These are phyloP conservation scores for Caenorhabditis sp. DNA, from an alignment of 2,888 invertebrate species.

Conservation along the genomic window DNA sequence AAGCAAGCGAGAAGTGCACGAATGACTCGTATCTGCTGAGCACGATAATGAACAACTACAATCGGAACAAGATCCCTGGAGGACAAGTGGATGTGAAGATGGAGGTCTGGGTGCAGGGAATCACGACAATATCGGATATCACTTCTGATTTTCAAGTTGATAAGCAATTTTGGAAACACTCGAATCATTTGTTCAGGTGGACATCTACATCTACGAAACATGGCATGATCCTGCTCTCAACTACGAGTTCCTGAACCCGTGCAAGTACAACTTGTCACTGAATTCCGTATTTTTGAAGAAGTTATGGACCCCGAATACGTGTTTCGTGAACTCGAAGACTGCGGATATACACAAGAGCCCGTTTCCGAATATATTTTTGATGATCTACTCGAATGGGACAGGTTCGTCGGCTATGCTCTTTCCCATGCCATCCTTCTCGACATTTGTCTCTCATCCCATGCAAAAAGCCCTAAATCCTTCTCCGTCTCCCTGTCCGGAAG, in stretches of 20 bases:
- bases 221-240: conserved; percentile 82
- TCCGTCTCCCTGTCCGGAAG: too few species aligned
- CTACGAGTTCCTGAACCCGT: conserved; percentile 80
- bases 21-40: conserved; percentile 81
- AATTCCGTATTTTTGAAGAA: conserved; percentile 76
- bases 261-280: conserved; percentile 82
- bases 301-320: conserved; percentile 78
- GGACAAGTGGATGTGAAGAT: conserved; percentile 80
- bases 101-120: conserved; percentile 83
- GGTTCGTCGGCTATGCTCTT: conserved; percentile 70
- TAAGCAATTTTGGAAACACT: neutral
- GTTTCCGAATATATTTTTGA: conserved; percentile 82
- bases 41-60: conserved; percentile 74
- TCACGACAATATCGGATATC: conserved; percentile 82
- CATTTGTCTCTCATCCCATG: too few species aligned
- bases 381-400: conserved; percentile 83
- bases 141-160: conserved; percentile 80
- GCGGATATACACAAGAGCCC: conserved; percentile 83
- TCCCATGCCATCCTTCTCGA: conserved; percentile 3
- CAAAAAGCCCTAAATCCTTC: too few species aligned
- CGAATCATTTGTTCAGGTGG: conserved; percentile 74
- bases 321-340: conserved; percentile 83
- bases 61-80: conserved; percentile 82
- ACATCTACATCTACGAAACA: conserved; percentile 83
- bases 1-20: conserved; percentile 73